Evolutionary conservation across 2,113 vertebrate genomes (phyloP), one percentile per base, ranked within the genome.

Genomic region (Bufo gargarizans): DNA sequence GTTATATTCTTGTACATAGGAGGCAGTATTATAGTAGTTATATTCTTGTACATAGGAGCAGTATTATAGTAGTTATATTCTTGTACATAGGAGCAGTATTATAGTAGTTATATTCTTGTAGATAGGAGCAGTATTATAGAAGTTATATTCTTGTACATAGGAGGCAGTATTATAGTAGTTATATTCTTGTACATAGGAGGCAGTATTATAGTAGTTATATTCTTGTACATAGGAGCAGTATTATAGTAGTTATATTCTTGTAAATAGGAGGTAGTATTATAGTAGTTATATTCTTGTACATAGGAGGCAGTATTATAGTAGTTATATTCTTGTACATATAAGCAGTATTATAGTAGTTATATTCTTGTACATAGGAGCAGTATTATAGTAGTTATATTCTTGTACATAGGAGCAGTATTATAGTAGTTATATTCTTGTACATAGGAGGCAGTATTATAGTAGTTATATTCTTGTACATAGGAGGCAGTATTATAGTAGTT

Each of bases 61-160:
- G 61, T 63, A 63, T 63, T 63, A 63, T 63, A 63, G 61, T 63
- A 63, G 17, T 63, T 63, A 63, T 63, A 63, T 63, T 63, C 61
- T 20, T 63, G 61, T 63, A 63, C 9, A 63, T 63, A 63, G 61
- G 61, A 20, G 61, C 61, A 20, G 61, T 63, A 67, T 67, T 67
- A 67, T 67, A 67, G 63, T 67, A 67, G 63, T 67, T 67, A 67
- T 67, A 67, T 67, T 67, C 63, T 22, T 67, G 63, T 67, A 67
- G 2, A 67, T 67, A 67, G 63, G 20, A 22, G 63, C 63, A 67
- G 63, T 22, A 67, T 67, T 67, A 67, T 67, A 67, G 63, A 22
- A 67, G 63, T 67, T 67, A 67, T 67, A 67, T 67, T 67, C 63
- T 22, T 67, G 63, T 67, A 67, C 9, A 63, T 63, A 63, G 61